phyloP scores from a whole-genome alignment of 2,113 vertebrate genomes.

The Pedetes capensis region DNA sequence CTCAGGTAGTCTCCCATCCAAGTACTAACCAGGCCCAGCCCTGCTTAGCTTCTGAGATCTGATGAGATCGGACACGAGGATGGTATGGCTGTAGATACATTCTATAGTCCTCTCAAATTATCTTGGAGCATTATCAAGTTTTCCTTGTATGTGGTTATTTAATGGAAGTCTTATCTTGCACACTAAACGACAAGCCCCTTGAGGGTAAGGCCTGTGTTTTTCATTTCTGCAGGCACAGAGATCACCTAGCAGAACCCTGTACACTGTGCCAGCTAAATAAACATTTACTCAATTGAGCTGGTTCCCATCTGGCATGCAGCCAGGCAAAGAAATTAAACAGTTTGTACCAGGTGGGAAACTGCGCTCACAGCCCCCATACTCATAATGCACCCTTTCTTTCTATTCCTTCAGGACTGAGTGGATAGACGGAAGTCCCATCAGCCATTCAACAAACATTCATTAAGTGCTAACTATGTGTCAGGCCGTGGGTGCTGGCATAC shows the following conservation, averaged over 20 bases:
- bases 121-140: not conserved
- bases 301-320: not conserved
- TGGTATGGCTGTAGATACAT: too few species aligned
- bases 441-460: not conserved
- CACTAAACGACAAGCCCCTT: not conserved
- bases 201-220: slow-evolving; percentile 6
- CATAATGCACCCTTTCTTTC: slow-evolving; percentile 51
- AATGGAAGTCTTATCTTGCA: not conserved
- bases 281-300: not conserved
- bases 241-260: not conserved
- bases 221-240: not conserved
- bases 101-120: not conserved
- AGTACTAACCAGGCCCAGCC: too few species aligned
- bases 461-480: slow-evolving; percentile 30
- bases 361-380: not conserved
- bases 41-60: too few species aligned
- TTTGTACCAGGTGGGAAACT: slow-evolving; percentile 18
- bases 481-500: not conserved
- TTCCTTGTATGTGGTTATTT: not conserved
- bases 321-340: slow-evolving; percentile 55
- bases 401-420: not conserved
- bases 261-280: not conserved
- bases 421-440: not conserved
- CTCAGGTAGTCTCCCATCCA: too few species aligned
- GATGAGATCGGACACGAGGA: too few species aligned